Evolutionary conservation across 2,888 invertebrate genomes (phyloP).

Genomic region (Andrena praecox): DNA sequence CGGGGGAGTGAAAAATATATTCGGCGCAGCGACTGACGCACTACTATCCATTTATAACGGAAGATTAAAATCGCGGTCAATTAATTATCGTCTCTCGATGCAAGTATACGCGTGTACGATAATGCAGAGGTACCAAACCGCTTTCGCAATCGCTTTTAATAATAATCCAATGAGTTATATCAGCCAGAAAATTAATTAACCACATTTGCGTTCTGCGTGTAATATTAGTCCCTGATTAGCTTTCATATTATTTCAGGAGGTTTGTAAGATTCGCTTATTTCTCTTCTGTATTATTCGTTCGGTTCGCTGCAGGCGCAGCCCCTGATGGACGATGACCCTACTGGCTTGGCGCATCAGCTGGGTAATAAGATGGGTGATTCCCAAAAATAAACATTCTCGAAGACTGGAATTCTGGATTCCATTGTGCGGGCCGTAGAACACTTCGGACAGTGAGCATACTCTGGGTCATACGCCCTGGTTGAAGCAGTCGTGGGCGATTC

Average conservation of each 20-base stretch:
- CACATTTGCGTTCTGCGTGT: not conserved
- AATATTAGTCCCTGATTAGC: conserved; percentile 9
- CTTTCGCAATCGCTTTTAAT: conserved; percentile 34
- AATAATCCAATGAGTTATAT: conserved; percentile 25
- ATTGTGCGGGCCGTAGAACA: no score
- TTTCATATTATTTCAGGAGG: conserved; percentile 9
- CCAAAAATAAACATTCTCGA: no score
- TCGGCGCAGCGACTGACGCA: conserved; percentile 25
- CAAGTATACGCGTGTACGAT: conserved; percentile 16
- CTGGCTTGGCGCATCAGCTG: no score
- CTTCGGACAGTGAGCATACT: no score
- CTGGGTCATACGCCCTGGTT: no score
- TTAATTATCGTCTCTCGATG: conserved; percentile 44
- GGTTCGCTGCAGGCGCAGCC: not conserved
- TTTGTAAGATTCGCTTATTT: not conserved
- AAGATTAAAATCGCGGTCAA: conserved; percentile 41
- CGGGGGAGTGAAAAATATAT: conserved; percentile 38
- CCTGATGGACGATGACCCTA: no score
- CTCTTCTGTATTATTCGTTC: not conserved
- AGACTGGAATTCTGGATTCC: no score
- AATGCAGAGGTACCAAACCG: conserved; percentile 17
- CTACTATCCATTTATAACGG: conserved; percentile 9
- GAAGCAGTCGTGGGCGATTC: no score
- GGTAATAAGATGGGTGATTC: no score
- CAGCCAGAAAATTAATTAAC: conserved; percentile 13